A percentile compares a stretch with the other conserved stretches of the same genome.
These are phyloP conservation scores for Palaemon carinicauda DNA, from an alignment of 1,140 invertebrate species.

Conservation along the genomic window DNA sequence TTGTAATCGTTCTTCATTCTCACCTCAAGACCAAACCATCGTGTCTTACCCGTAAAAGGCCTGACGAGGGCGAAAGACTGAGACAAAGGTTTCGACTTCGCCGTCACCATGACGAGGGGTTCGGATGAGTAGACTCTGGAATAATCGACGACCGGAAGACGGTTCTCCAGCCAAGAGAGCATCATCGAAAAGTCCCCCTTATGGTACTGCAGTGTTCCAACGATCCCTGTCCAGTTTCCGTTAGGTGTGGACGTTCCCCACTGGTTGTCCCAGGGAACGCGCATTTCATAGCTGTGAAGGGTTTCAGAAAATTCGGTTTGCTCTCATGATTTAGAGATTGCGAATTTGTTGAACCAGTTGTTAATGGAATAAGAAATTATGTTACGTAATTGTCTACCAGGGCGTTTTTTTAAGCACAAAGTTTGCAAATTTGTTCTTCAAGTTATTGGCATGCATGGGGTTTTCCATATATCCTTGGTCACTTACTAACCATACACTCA, in stretches of 20 bases:
- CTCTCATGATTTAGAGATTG: not conserved
- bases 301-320: too few species aligned
- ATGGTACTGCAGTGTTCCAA: conserved; percentile 43
- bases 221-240: conserved; percentile 46
- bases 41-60: conserved; percentile 20
- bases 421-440: too few species aligned
- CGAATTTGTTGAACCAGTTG: not conserved
- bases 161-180: conserved; percentile 32
- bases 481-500: too few species aligned
- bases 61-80: conserved; percentile 39
- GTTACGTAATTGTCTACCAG: too few species aligned
- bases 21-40: not conserved
- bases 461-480: too few species aligned
- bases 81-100: conserved; percentile 13
- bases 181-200: conserved; percentile 48
- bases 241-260: conserved; percentile 25
- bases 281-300: conserved; percentile 20
- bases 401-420: too few species aligned
- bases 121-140: conserved; percentile 43
- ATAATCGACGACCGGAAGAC: conserved; percentile 31
- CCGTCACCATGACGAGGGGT: conserved; percentile 44
- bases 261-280: conserved; percentile 40
- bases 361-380: not conserved
- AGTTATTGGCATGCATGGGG: too few species aligned
- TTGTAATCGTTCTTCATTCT: not conserved